phyloP scores from a whole-genome alignment of 2,113 vertebrate species.

The Crypturellus undulatus region DNA sequence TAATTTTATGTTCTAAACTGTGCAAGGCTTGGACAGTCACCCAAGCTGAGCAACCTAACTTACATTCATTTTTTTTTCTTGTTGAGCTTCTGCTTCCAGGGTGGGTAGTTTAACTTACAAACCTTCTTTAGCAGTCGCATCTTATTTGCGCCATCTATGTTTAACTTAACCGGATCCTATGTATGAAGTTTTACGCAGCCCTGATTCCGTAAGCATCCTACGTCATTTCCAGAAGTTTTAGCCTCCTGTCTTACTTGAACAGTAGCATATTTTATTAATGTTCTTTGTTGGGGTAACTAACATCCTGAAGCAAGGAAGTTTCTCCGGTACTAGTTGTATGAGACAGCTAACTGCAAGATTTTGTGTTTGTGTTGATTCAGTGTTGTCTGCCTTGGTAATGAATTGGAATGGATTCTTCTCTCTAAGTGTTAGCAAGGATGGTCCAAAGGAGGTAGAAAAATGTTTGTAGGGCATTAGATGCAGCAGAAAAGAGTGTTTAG shows the following conservation, averaged over 20 bases:
- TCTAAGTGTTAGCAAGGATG: not conserved
- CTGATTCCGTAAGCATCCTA: not conserved
- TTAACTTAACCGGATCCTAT: not conserved
- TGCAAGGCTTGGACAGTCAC: not conserved
- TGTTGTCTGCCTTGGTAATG: not conserved
- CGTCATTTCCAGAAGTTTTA: not conserved
- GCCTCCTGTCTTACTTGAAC: not conserved
- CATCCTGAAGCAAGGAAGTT: not conserved
- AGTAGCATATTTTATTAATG: not conserved
- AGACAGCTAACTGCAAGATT: not conserved
- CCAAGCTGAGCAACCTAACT: not conserved
- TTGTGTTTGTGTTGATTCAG: not conserved
- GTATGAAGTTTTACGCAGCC: not conserved
- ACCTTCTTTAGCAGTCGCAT: not conserved
- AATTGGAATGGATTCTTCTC: not conserved
- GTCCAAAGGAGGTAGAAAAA: not conserved
- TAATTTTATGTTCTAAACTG: not conserved
- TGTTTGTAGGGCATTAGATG: not conserved
- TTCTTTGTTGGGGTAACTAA: not conserved
- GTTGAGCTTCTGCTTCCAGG: not conserved
- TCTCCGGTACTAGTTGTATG: not conserved
- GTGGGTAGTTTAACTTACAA: not conserved
- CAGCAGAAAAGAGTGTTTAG: not conserved
- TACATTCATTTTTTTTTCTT: not conserved
- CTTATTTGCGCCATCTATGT: not conserved